Evolutionary conservation across 2,113 vertebrate genomes (phyloP).

Genomic region (Willisornis vidua): DNA sequence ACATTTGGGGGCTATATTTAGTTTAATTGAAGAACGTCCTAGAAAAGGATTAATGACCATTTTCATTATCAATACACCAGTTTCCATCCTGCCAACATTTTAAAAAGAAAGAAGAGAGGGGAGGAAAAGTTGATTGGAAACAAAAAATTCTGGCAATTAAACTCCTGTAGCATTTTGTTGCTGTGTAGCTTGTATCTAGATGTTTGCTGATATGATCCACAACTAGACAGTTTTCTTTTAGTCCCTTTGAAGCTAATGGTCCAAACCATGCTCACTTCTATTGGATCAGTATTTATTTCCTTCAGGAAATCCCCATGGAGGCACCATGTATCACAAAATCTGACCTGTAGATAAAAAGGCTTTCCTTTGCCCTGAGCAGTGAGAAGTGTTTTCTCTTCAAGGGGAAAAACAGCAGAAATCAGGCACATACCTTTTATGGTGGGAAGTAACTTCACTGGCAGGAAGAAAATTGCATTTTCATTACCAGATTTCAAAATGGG

Average conservation of each 20-base stretch:
- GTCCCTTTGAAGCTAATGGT: neutral
- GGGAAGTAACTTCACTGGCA: neutral
- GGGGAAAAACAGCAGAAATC: neutral
- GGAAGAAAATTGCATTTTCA: neutral
- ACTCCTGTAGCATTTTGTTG: neutral
- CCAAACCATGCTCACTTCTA: neutral
- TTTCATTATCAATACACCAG: neutral
- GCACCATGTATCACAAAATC: neutral
- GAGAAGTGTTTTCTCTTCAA: neutral
- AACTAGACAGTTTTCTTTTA: neutral
- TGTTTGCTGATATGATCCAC: neutral
- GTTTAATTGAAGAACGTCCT: slow-evolving; percentile 31
- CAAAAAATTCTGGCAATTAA: neutral
- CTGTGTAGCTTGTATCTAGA: neutral
- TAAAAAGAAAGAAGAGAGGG: neutral
- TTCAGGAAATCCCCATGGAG: neutral
- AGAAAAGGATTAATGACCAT: neutral
- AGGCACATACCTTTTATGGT: neutral
- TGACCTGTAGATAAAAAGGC: neutral
- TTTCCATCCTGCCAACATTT: neutral
- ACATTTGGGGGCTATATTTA: slow-evolving; percentile 1
- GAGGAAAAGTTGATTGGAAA: neutral
- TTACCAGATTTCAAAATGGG: neutral
- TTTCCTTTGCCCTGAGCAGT: neutral
- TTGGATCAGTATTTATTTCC: neutral